Evolutionary conservation across 2,888 invertebrate genomes (phyloP), one percentile per base, ranked within the genome.

Genomic region (Conus canariensis): DNA sequence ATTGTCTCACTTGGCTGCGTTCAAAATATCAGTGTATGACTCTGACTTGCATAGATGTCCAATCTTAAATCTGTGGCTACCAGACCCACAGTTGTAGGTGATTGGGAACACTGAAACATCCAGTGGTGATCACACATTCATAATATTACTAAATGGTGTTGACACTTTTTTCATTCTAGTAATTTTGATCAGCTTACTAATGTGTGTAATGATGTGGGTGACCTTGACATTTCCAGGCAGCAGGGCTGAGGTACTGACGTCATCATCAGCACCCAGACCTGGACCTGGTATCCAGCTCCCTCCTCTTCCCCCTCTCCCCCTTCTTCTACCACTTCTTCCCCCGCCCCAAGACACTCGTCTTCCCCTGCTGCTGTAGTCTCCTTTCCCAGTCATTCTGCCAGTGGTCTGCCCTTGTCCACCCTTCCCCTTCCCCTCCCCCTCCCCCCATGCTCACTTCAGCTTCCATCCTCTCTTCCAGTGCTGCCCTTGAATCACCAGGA

Each of bases 241-340:
- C 22, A 25, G 19, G 22, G 25, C 45, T 45, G 89, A 89, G 59
- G 10, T 16, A 8, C 30, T 25, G 58, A 22, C 25, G n/a, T 45
- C 88, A 56, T 60, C 14, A 14, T 19, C 88, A 56, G 30, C 67
- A 22, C 14, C 64, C 1, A 0, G 22, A 10, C 85, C 83, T 10
- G 25, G 56, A 58, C 80, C 80, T 45, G 45, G 45, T 5, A 30
- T 45, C 80, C 30, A 45, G 14, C 25, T 74, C 30, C 77, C 25
- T 30, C 77, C 10, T 12, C 83, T 89, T 5, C 77, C 89, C 9
- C 89, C 85, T 74, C 89, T 74, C 56, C 85, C 89, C 14, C 67
- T 89, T 16, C 85, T 89, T 6, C 83, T 85, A 22, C 89, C 89
- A 10, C 64, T 85, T 56, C 85, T 85, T 22, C 89, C 89, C n/a